Base-by-base conservation (phyloP, 2,113 vertebrate species). In the Thalassarche chlororhynchos region DNA sequence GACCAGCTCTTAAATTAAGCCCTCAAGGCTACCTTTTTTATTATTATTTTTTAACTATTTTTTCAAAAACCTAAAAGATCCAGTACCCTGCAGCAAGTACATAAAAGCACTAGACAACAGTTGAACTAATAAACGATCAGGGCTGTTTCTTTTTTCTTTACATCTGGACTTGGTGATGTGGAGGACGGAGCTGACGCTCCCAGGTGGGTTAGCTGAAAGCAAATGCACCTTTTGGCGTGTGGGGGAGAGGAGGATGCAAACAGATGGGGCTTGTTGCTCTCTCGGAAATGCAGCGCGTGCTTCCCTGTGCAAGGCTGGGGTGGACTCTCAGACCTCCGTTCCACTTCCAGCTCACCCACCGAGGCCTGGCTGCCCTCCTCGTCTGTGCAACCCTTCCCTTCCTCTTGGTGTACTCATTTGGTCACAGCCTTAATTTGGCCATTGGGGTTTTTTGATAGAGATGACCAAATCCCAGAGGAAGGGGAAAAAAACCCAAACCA, bases 221-320 rank as follows among this genome's bases (percentile, higher is more conserved):
- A 57, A 31, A 8, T 2, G 5, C 16, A 7, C 10, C 12, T 29
- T 34, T 34, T 17, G 61, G 54, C 68, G 24, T 2, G 7, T 7
- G 3, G 5, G 28, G 25, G 19, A 46, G 60, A 52, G 62, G 61
- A 62, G 23, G 28, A 20, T 31, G 32, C 44, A 21, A 19, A 32
- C 26, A 21, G 28, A 21, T 0, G 2, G 29, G 54, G 34, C 7
- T 62, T 26, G 23, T 24, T 52, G 32, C 25, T 7, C 5, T 20
- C 26, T 69, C 3, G 1, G 57, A 42, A 71, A 54, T 1, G 12
- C 19, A 65, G n/a, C 12, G 17, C 1, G 4, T 0, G 1, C 31
- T 64, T 32, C 57, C 23, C 26, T 40, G 8, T 10, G 24, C 0
- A 2, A 36, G 66, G 25, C 44, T 26, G 10, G 36, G 10, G 17